These are phyloP conservation scores for Ornithoptera alexandrae DNA, from an alignment of 2,888 invertebrate genomes.

Conservation along the genomic window DNA sequence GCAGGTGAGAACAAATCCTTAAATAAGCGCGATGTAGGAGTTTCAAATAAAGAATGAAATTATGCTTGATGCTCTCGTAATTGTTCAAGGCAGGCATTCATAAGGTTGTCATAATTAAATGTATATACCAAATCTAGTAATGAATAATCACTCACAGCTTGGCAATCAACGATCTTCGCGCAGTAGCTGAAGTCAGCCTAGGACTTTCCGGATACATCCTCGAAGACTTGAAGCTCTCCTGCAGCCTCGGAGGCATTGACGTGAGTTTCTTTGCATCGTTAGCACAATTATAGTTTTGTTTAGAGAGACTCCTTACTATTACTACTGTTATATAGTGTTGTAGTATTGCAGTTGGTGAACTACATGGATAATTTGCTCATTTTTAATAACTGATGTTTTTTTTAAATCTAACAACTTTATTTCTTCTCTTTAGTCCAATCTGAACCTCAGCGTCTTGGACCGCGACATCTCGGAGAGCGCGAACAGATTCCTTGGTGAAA, in stretches of 20 bases:
- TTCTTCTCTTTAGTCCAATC: conserved; percentile 38
- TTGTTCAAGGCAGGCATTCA: no score
- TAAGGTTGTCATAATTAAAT: no score
- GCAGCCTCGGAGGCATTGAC: conserved; percentile 45
- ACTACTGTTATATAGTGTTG: no score
- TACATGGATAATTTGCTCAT: no score
- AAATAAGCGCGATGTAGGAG: no score
- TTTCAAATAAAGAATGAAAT: no score
- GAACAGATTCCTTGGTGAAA: conserved; percentile 35
- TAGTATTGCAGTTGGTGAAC: no score
- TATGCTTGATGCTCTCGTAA: no score
- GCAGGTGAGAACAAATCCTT: conserved; percentile 35
- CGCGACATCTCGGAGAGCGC: conserved; percentile 32
- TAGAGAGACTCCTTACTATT: no score
- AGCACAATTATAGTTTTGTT: no score
- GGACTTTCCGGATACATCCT: conserved; percentile 47
- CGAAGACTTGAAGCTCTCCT: conserved; percentile 39
- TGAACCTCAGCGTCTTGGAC: conserved; percentile 31
- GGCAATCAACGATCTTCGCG: conserved; percentile 39
- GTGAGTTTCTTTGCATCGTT: conserved; percentile 38
- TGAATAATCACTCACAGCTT: conserved; percentile 39
- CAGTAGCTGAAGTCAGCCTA: conserved; percentile 42
- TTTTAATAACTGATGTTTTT: no score
- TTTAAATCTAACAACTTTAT: background rate
- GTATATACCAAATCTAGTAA: background rate